Evolutionary conservation across 2,113 vertebrate species (phyloP).

Genomic region (Eupsittula cactorum): DNA sequence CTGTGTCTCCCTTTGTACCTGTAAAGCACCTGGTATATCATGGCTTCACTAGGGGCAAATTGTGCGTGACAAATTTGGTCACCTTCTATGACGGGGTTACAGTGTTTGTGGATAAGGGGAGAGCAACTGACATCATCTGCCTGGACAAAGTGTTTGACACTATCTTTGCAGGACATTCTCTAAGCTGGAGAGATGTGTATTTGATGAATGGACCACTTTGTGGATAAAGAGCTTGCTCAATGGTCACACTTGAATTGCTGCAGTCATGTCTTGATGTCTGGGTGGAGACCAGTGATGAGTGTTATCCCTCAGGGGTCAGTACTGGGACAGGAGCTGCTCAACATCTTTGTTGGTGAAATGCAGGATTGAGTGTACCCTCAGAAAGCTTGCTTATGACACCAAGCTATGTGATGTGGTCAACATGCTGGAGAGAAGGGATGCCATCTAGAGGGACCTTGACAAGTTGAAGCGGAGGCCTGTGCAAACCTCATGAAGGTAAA

Average conservation of each 20-base stretch:
- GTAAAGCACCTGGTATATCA: neutral
- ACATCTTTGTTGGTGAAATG: neutral
- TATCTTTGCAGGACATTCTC: neutral
- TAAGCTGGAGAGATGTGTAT: neutral
- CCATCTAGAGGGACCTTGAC: neutral
- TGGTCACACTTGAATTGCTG: neutral
- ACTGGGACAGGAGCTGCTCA: neutral
- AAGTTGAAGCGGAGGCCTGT: neutral
- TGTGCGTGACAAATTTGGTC: neutral
- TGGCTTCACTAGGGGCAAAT: neutral
- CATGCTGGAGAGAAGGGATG: neutral
- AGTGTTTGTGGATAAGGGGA: neutral
- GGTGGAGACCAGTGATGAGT: neutral
- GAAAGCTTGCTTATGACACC: neutral
- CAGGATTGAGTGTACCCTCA: neutral
- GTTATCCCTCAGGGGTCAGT: neutral
- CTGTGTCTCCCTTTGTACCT: neutral
- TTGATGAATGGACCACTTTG: neutral
- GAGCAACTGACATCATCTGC: neutral
- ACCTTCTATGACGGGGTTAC: neutral
- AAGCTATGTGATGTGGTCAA: neutral
- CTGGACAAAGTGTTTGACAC: neutral
- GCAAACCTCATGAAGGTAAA: neutral
- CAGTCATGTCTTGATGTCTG: neutral
- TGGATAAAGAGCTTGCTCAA: neutral